These are phyloP conservation scores for Cosmia pyralina DNA, from an alignment of 2,888 invertebrate genomes.

Conservation along the genomic window DNA sequence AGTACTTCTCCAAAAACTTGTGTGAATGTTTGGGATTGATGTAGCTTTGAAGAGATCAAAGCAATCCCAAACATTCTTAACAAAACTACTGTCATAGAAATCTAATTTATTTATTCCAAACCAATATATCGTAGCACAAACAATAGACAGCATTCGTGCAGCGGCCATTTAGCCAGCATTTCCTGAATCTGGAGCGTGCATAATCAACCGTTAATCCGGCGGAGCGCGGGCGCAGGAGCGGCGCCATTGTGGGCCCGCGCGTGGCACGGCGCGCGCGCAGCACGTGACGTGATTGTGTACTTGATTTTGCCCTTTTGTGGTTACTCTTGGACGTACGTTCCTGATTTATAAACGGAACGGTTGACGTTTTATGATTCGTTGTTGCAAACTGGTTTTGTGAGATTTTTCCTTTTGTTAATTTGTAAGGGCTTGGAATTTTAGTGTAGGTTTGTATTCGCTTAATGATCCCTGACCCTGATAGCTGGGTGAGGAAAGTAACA, in stretches of 20 bases:
- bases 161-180: conserved; percentile 78
- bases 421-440: conserved; percentile 10
- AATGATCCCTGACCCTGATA: conserved; percentile 10
- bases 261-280: conserved; percentile 85
- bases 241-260: conserved; percentile 77
- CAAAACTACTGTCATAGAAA: conserved; percentile 11
- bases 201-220: conserved; percentile 88
- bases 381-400: conserved; percentile 55
- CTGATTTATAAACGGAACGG: conserved; percentile 66
- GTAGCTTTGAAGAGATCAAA: background rate
- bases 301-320: conserved; percentile 84
- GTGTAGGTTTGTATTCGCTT: conserved; percentile 6
- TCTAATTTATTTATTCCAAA: conserved; percentile 44
- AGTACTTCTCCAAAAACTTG: background rate
- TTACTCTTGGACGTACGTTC: conserved; percentile 72
- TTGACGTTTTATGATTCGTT: conserved; percentile 61
- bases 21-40: too few relatives aligned
- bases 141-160: conserved; percentile 79
- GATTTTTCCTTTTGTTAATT: conserved; percentile 37
- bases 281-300: conserved; percentile 86
- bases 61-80: conserved; percentile 1
- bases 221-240: conserved; percentile 73
- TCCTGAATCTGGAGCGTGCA: conserved; percentile 88
- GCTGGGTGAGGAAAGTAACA: background rate
- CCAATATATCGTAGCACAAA: conserved; percentile 61